phyloP scores from a whole-genome alignment of 1,140 invertebrate genomes.

The Helicoverpa armigera region DNA sequence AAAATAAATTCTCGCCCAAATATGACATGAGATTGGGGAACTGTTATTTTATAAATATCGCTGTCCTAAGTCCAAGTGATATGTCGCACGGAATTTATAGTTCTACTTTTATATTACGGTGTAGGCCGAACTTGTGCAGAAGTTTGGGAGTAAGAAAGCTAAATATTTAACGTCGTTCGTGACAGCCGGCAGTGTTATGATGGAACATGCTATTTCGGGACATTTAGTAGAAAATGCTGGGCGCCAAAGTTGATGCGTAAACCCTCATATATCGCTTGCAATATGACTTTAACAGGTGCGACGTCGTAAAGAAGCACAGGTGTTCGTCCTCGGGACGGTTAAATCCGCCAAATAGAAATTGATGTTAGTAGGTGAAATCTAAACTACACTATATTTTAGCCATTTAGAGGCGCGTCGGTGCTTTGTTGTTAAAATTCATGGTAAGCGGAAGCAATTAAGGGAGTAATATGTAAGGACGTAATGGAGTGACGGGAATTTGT shows the following conservation, averaged over 20 bases:
- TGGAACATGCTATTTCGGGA: constrained; percentile 16
- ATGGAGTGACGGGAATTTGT: constrained; percentile 83
- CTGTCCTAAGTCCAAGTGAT: constrained; percentile 30
- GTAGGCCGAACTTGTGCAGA: constrained; percentile 22
- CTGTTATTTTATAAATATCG: constrained; percentile 24
- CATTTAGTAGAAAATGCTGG: constrained; percentile 39
- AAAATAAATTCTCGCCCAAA: constrained; percentile 44
- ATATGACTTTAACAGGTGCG: constrained; percentile 62
- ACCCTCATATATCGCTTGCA: constrained; percentile 49
- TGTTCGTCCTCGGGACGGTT: constrained; percentile 64
- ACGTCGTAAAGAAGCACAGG: constrained; percentile 71
- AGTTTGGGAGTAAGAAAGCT: constrained; percentile 6
- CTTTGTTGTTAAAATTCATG: constrained; percentile 82
- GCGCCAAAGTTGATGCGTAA: constrained; percentile 38
- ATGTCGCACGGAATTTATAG: neutral
- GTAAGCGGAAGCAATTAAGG: constrained; percentile 82
- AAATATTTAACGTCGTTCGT: constrained; percentile 44
- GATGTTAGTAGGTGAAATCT: constrained; percentile 75
- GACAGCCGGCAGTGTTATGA: constrained; percentile 36
- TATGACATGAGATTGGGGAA: constrained; percentile 21
- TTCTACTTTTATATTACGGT: constrained; percentile 20
- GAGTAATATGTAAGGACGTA: constrained; percentile 81
- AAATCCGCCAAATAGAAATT: constrained; percentile 79
- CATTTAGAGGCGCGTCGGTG: constrained; percentile 72
- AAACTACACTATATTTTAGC: constrained; percentile 78